phyloP scores from a whole-genome alignment of 2,797 vertebrate genomes.

The Eurystomus glaucurus region DNA sequence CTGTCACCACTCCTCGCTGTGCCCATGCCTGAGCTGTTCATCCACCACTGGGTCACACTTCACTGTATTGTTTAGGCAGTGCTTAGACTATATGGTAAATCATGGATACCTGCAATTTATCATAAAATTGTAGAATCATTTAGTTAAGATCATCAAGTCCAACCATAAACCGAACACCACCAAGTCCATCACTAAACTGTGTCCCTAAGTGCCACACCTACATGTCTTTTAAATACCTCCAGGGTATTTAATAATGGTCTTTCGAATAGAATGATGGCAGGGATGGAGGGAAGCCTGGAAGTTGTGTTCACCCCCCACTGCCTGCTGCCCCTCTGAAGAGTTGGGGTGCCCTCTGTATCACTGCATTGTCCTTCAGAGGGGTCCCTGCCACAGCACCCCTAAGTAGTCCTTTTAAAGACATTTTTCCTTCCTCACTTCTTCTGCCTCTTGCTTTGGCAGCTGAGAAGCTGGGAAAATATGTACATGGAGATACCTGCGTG shows the following conservation, averaged over 20 bases:
- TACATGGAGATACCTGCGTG: fast-evolving
- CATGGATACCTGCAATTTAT: neutral
- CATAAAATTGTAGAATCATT: fast-evolving
- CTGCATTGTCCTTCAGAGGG: fast-evolving
- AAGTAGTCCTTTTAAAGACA: neutral
- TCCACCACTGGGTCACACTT: fast-evolving
- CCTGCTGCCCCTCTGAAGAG: neutral
- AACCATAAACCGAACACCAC: fast-evolving
- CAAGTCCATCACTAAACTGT: neutral
- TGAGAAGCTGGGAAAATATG: neutral
- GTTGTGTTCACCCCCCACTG: neutral
- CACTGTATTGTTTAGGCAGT: fast-evolving
- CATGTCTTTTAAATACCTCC: neutral
- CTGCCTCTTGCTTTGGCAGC: neutral
- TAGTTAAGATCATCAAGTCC: neutral
- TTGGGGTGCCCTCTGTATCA: neutral
- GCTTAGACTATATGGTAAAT: fast-evolving
- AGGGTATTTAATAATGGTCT: neutral
- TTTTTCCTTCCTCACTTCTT: fast-evolving
- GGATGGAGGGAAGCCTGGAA: neutral
- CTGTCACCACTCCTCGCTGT: fast-evolving
- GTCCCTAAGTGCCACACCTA: neutral
- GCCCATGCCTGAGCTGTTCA: neutral
- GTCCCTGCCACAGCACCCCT: neutral
- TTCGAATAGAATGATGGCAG: fast-evolving